Evolutionary conservation across 1,140 invertebrate species (phyloP).

Genomic region (Pemphigus obesinymphae): DNA sequence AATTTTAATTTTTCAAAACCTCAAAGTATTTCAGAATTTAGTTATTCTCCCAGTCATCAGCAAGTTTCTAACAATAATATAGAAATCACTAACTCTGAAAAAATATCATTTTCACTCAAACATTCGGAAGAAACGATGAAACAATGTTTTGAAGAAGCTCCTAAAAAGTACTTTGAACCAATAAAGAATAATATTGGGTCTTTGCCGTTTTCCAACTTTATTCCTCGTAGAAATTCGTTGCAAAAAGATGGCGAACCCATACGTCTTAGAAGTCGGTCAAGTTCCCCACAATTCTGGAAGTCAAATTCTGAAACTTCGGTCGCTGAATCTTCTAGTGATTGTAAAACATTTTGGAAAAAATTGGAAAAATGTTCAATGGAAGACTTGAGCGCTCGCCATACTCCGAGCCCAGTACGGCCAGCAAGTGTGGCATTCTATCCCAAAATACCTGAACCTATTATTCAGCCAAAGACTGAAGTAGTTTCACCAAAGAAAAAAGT

Average conservation of each 20-base stretch:
- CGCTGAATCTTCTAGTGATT: background rate
- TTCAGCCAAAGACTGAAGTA: background rate
- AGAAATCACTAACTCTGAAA: background rate
- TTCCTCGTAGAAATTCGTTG: slow-evolving; percentile 6
- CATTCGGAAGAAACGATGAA: background rate
- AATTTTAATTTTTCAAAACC: slow-evolving; percentile 4
- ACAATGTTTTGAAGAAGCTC: background rate
- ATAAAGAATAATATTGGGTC: background rate
- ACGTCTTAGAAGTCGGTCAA: slow-evolving; percentile 4
- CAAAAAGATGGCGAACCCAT: slow-evolving; percentile 10
- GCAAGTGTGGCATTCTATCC: slow-evolving; percentile 29
- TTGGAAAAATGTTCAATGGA: slow-evolving; percentile 28
- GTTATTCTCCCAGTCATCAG: background rate
- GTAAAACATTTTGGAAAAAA: slow-evolving; percentile 28
- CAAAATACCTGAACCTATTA: background rate
- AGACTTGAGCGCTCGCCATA: slow-evolving; percentile 1
- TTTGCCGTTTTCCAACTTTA: slow-evolving; percentile 12
- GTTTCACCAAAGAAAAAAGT: slow-evolving; percentile 9
- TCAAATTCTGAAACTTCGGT: background rate
- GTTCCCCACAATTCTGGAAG: slow-evolving; percentile 34
- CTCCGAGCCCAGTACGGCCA: slow-evolving; percentile 20
- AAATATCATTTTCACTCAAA: background rate
- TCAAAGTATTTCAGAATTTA: background rate
- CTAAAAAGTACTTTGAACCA: background rate
- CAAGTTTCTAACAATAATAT: background rate